These are phyloP conservation scores for Mastacembelus armatus DNA, from an alignment of 2,797 vertebrate species.

Conservation along the genomic window DNA sequence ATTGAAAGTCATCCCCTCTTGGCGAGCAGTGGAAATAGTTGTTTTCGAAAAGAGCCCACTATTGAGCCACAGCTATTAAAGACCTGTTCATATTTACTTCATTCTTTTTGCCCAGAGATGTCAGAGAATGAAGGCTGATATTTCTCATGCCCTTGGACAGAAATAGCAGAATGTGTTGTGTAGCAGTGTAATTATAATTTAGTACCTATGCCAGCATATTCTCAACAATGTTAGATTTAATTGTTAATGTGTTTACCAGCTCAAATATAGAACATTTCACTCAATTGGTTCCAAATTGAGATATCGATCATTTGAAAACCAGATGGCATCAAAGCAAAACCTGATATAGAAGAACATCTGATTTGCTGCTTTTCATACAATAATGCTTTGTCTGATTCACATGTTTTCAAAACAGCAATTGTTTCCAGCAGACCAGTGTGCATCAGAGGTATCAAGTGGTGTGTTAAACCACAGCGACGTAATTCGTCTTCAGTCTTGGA, in stretches of 20 bases:
- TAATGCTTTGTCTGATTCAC: slow-evolving; percentile 38
- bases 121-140: slow-evolving; percentile 24
- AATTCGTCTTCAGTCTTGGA: slow-evolving; percentile 42
- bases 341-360: slow-evolving; percentile 45
- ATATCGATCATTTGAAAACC: slow-evolving; percentile 21
- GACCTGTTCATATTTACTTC: slow-evolving; percentile 58
- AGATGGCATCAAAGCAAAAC: slow-evolving; percentile 32
- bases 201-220: background rate
- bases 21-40: slow-evolving; percentile 5
- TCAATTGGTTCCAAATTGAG: slow-evolving; percentile 11
- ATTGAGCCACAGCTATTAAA: slow-evolving; percentile 47
- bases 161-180: background rate
- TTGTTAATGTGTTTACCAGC: slow-evolving; percentile 20
- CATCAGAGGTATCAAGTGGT: slow-evolving; percentile 53
- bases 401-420: slow-evolving; percentile 35
- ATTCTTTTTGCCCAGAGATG: slow-evolving; percentile 45
- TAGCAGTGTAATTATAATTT: background rate
- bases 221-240: background rate
- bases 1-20: slow-evolving; percentile 25
- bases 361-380: slow-evolving; percentile 39
- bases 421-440: slow-evolving; percentile 48
- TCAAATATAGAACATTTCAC: background rate
- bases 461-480: slow-evolving; percentile 44
- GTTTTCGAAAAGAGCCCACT: slow-evolving; percentile 15
- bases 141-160: slow-evolving; percentile 27